A percentile compares a stretch with the other conserved stretches of the same genome.
Evolutionary conservation across 2,113 vertebrate species (phyloP).

Genomic region (Caracal caracal): DNA sequence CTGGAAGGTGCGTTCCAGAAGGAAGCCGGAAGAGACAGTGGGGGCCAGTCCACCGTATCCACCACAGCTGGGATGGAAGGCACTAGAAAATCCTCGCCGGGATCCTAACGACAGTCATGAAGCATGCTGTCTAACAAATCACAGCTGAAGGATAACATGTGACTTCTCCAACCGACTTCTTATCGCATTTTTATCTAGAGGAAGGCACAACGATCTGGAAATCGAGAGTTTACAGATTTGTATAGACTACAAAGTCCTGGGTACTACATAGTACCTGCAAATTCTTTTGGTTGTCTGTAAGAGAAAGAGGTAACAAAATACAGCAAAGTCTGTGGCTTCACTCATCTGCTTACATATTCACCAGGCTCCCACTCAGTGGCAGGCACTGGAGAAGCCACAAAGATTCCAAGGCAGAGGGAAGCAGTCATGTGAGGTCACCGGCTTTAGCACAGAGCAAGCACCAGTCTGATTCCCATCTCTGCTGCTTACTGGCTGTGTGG

Average conservation of each 20-base stretch:
- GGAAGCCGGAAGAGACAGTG: not conserved
- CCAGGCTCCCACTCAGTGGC: not conserved
- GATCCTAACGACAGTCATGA: not conserved
- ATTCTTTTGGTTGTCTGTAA: not conserved
- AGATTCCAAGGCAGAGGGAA: not conserved
- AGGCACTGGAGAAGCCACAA: not conserved
- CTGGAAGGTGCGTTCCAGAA: not conserved
- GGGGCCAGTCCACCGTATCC: too few relatives aligned
- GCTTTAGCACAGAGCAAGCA: not conserved
- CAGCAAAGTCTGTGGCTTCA: not conserved
- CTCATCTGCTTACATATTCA: not conserved
- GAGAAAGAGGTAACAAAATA: not conserved
- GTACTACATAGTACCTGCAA: not conserved
- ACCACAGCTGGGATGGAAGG: not conserved
- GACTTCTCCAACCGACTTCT: not conserved
- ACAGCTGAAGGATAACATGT: too few relatives aligned
- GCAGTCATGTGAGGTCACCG: accelerated
- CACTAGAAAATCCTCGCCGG: not conserved
- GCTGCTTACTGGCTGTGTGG: not conserved
- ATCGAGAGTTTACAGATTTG: not conserved
- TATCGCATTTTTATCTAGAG: not conserved
- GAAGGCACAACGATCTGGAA: not conserved
- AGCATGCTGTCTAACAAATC: not conserved
- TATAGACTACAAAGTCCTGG: not conserved
- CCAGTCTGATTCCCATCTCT: not conserved